These are phyloP conservation scores for Megalopta genalis DNA, from an alignment of 1,140 invertebrate species.

Conservation along the genomic window DNA sequence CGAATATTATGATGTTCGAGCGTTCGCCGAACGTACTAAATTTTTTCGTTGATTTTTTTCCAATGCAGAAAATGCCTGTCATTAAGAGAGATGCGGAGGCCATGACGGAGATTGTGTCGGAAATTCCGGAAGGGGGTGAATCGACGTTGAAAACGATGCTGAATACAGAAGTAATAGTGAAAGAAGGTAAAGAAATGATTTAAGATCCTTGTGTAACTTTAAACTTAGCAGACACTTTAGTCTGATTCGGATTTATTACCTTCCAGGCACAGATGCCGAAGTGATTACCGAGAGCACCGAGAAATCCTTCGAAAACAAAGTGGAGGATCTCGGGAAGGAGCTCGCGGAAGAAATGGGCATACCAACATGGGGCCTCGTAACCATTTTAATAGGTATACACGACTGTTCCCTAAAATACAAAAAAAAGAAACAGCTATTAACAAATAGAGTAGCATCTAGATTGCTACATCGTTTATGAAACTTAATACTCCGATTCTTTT, in stretches of 20 bases:
- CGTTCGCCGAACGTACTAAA: too few species aligned
- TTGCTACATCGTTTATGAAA: not conserved
- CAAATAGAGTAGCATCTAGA: not conserved
- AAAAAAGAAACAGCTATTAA: not conserved
- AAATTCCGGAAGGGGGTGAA: conserved; percentile 3
- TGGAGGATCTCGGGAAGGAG: conserved; percentile 78
- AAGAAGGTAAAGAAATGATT: conserved; percentile 15
- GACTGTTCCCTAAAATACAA: too few species aligned
- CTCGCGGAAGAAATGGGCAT: conserved; percentile 84
- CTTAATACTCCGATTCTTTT: not conserved
- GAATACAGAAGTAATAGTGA: conserved; percentile 51
- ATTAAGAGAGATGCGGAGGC: conserved; percentile 59
- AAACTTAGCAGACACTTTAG: too few species aligned
- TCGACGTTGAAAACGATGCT: conserved; percentile 52
- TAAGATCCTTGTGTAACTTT: too few species aligned
- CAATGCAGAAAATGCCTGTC: conserved; percentile 71
- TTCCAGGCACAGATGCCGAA: conserved; percentile 48
- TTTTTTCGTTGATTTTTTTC: too few species aligned
- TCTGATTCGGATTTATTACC: too few species aligned
- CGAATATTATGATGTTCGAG: too few species aligned
- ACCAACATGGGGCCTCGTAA: conserved; percentile 86
- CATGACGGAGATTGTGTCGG: not conserved
- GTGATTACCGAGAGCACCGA: conserved; percentile 52
- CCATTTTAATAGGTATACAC: conserved; percentile 85
- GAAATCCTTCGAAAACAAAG: conserved; percentile 70